phyloP scores from a whole-genome alignment of 2,888 invertebrate species.

The Meganola albula region DNA sequence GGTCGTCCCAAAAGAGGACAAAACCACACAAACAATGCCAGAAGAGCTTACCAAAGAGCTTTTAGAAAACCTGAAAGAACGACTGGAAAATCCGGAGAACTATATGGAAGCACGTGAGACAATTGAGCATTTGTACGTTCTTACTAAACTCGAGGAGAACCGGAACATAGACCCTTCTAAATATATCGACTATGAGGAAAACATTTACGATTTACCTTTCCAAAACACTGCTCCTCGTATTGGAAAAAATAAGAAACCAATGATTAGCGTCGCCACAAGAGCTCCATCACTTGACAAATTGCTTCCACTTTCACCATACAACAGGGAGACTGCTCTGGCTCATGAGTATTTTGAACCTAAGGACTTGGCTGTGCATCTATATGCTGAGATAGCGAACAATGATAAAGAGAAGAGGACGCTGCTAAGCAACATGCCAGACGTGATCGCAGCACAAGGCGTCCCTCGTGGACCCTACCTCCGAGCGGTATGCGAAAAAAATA shows the following conservation, averaged over 20 bases:
- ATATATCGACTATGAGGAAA: constrained; percentile 55
- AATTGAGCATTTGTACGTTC: constrained; percentile 86
- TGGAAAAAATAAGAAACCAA: constrained; percentile 60
- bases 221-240: constrained; percentile 59
- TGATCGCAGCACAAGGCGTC: constrained; percentile 56
- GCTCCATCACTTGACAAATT: constrained; percentile 79
- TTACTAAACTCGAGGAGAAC: constrained; percentile 83
- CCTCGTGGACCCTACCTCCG: constrained; percentile 79
- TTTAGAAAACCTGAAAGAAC: constrained; percentile 81
- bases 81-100: constrained; percentile 83
- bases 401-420: constrained; percentile 52
- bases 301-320: constrained; percentile 67
- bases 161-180: constrained; percentile 69
- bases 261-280: constrained; percentile 77
- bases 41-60: constrained; percentile 86
- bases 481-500: constrained; percentile 77
- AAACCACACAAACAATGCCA: constrained; percentile 83
- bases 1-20: constrained; percentile 69
- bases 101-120: constrained; percentile 86
- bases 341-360: constrained; percentile 75
- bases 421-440: constrained; percentile 61
- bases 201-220: constrained; percentile 80
- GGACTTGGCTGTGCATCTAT: constrained; percentile 77
- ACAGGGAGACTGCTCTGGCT: constrained; percentile 57
- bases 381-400: constrained; percentile 78